phyloP scores from a whole-genome alignment of 2,888 invertebrate species.

The Caenorhabditis imperialis region DNA sequence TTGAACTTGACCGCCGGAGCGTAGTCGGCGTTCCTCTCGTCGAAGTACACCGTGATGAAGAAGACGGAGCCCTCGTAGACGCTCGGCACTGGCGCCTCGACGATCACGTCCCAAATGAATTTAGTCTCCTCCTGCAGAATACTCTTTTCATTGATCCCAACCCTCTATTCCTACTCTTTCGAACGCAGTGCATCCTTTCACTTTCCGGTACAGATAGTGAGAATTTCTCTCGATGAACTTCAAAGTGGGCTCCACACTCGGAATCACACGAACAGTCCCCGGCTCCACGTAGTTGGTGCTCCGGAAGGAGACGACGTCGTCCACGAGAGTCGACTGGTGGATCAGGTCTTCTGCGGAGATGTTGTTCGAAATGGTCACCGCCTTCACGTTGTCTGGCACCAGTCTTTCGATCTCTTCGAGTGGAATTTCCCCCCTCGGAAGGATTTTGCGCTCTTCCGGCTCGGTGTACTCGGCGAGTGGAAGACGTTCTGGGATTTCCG shows the following conservation, averaged over 20 bases:
- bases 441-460: constrained; percentile 5
- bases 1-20: constrained; percentile 94
- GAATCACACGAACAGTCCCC: no score
- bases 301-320: constrained; percentile 11
- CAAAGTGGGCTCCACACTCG: no score
- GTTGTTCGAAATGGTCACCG: constrained; percentile 5
- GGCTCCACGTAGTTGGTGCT: constrained; percentile 31
- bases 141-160: no score
- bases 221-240: constrained; percentile 2
- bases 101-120: constrained; percentile 89
- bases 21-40: constrained; percentile 97
- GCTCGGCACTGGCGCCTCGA: constrained; percentile 94
- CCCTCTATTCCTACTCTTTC: not conserved
- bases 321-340: not conserved
- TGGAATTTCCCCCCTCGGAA: no score
- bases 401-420: constrained; percentile 4
- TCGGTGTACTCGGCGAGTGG: constrained; percentile 30
- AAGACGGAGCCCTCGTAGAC: constrained; percentile 98
- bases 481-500: constrained; percentile 27
- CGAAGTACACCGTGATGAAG: constrained; percentile 96
- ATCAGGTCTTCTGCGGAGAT: not conserved
- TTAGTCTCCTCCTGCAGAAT: not conserved
- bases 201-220: not conserved
- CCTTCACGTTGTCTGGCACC: not conserved
- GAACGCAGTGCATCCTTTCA: constrained; percentile 2